phyloP scores from a whole-genome alignment of 1,140 invertebrate genomes.

The Megalonaias nervosa region DNA sequence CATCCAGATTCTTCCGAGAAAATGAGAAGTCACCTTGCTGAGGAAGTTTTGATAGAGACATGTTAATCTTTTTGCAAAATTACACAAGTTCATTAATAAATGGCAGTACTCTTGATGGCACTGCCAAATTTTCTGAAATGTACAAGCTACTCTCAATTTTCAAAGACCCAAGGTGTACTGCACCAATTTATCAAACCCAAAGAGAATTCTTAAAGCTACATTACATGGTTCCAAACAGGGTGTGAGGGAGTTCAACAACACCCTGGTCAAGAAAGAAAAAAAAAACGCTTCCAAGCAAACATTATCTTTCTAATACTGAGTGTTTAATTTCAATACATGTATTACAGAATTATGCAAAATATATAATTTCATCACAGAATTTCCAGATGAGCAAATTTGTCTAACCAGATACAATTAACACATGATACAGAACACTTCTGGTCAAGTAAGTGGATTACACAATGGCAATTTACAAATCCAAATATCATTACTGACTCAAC shows the following conservation, averaged over 20 bases:
- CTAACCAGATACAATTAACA: constrained; percentile 5
- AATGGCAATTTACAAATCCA: constrained; percentile 14
- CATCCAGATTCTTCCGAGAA: too few relatives aligned
- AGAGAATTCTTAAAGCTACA: neutral
- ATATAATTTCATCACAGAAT: neutral
- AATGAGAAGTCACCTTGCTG: neutral
- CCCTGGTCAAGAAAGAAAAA: constrained; percentile 2
- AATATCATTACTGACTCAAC: neutral
- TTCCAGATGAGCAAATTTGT: neutral
- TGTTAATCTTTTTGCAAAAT: constrained; percentile 12
- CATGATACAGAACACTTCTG: constrained; percentile 16
- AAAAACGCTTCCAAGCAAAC: neutral
- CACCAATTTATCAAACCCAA: too few relatives aligned
- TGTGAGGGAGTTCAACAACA: neutral
- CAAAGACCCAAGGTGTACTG: constrained; percentile 9
- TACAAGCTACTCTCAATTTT: constrained; percentile 21
- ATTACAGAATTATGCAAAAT: constrained; percentile 11
- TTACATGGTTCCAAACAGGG: constrained; percentile 10
- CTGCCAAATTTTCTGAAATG: constrained; percentile 8
- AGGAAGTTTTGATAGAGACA: constrained; percentile 18
- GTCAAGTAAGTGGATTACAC: constrained; percentile 12
- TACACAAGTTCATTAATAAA: constrained; percentile 10
- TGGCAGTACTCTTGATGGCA: constrained; percentile 9
- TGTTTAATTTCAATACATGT: neutral
- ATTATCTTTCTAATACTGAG: neutral